These are phyloP conservation scores for Drosophila demipolita DNA, from an alignment of 2,888 invertebrate genomes.

Conservation along the genomic window DNA sequence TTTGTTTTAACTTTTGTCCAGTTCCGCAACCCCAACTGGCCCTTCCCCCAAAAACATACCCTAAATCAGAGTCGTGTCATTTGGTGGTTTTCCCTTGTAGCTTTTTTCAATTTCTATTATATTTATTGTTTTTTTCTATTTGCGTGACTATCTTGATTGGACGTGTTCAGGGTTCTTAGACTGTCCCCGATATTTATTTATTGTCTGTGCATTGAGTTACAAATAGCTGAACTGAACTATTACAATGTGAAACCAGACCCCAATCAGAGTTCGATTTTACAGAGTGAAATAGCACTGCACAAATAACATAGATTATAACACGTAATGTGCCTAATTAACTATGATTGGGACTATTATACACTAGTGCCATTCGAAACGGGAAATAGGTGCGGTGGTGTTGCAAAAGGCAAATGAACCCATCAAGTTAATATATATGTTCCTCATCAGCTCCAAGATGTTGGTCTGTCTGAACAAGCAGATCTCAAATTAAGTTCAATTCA, in stretches of 20 bases:
- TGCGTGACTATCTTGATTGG: constrained; percentile 46
- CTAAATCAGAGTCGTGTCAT: neutral
- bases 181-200: constrained; percentile 23
- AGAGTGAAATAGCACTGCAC: neutral
- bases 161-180: constrained; percentile 49
- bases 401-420: no score
- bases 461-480: neutral
- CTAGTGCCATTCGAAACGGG: neutral
- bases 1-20: neutral
- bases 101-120: constrained; percentile 43
- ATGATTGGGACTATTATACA: neutral
- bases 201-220: constrained; percentile 1
- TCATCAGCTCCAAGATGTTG: no score
- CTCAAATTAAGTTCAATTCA: neutral
- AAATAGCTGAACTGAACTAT: constrained; percentile 6
- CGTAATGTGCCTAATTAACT: neutral
- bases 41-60: neutral
- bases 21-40: neutral
- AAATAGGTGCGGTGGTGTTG: no score
- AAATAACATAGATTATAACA: neutral
- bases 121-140: constrained; percentile 21
- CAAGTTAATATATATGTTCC: no score
- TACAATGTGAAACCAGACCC: neutral
- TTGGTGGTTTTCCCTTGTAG: neutral
- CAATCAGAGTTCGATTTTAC: neutral